Evolutionary conservation across 2,888 invertebrate species (phyloP), one percentile per base, ranked within the genome.

Genomic region (Zeuzera pyrina): DNA sequence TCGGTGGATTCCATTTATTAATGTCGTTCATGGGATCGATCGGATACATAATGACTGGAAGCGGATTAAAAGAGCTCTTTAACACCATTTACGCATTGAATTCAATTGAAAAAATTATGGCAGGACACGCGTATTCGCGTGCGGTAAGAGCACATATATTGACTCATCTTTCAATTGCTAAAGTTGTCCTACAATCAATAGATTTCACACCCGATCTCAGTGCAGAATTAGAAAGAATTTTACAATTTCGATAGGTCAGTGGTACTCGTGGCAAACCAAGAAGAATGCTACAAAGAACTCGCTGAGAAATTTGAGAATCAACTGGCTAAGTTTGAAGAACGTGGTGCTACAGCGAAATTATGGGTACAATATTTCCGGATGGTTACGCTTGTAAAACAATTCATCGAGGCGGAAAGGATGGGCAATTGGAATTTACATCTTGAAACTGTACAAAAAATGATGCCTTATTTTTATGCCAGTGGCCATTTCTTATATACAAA

Each of bases 1-100:
- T 66, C 13, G 61, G 60, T 43, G 65, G 63, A 36, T 65, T 65
- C 48, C 59, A 66, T 50, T 34, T 62, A 44, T 28, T 52, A 13
- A 54, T 51, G 50, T 48, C 44, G 1, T 68, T 52, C 36, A 30
- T 64, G 24, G 56, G 58, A 31, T 23, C 43, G 27, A 48, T 67
- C 26, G 65, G 65, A 12, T 38, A 45, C 30, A 42, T 64, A 12
- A 69, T 69, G 65, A 39, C 40, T n/a, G 63, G 63, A 46, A 63
- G 39, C 43, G 52, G 49, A 5, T 28, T 52, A 3, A 43, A 42
- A 22, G 52, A 53, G 36, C 34, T 33, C n/a, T 30, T 46, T 3
- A 26, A 19, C 10, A 27, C 14, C 16, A 44, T 50, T 8, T 52
- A 47, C 42, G 55, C 58, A 30, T 11, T 47, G 33, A 43, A 49